Percentiles rank a stretch among this genome's conserved stretches.
phyloP scores from a whole-genome alignment of 1,140 invertebrate genomes.

The Phocides pigmalion region DNA sequence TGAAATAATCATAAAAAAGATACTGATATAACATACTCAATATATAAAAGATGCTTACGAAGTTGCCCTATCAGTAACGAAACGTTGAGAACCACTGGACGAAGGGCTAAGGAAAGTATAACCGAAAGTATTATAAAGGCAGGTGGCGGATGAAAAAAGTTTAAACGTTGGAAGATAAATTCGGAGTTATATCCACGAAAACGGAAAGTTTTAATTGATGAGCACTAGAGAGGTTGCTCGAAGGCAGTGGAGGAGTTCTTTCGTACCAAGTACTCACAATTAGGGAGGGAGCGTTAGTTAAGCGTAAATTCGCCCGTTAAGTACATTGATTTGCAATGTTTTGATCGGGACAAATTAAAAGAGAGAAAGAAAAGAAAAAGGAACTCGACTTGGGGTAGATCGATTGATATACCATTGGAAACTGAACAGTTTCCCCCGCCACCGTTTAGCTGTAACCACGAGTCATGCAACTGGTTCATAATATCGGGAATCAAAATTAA shows the following conservation, averaged over 20 bases:
- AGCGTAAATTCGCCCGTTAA: not conserved
- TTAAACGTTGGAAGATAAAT: slow-evolving; percentile 45
- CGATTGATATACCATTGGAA: no score
- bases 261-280: not conserved
- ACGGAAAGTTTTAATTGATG: slow-evolving; percentile 60
- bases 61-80: no score
- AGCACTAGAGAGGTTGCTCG: slow-evolving; percentile 37
- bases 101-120: slow-evolving; percentile 11
- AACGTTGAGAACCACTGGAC: slow-evolving; percentile 12
- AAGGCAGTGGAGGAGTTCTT: not conserved
- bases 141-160: slow-evolving; percentile 39
- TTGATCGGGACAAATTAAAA: no score
- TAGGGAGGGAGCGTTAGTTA: not conserved
- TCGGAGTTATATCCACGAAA: slow-evolving; percentile 48
- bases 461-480: no score
- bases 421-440: no score
- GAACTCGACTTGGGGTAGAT: no score
- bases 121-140: slow-evolving; percentile 32
- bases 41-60: no score
- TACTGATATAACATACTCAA: no score
- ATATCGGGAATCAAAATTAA: no score
- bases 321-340: not conserved
- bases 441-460: no score
- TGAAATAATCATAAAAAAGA: no score
- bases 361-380: no score